These are phyloP conservation scores for Castor canadensis DNA, from an alignment of 2,113 vertebrate genomes.

Conservation along the genomic window DNA sequence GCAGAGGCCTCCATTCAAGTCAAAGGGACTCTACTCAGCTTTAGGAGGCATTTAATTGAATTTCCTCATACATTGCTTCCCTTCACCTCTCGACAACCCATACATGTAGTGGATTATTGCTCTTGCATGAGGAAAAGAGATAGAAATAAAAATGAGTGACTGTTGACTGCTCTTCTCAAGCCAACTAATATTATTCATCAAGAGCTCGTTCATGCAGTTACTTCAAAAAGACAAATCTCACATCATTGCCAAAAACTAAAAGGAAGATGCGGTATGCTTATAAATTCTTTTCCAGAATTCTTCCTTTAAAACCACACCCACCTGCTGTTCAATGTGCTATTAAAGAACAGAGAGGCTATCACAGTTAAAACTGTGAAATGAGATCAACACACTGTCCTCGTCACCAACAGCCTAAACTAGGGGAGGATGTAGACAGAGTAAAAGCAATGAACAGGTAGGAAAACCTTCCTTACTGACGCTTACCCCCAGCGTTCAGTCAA, in stretches of 20 bases:
- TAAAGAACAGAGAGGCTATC: neutral
- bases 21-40: neutral
- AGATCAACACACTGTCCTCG: neutral
- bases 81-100: neutral
- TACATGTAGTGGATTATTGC: neutral
- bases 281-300: neutral
- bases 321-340: neutral
- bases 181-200: neutral
- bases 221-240: conserved; percentile 23
- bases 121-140: neutral
- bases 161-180: neutral
- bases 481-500: neutral
- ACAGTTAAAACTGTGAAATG: neutral
- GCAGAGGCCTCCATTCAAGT: neutral
- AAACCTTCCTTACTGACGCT: neutral
- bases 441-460: no score
- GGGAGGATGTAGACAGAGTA: no score
- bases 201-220: neutral
- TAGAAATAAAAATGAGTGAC: neutral
- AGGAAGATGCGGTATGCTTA: neutral
- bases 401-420: fast-evolving
- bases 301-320: neutral
- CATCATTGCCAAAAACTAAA: neutral
- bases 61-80: neutral
- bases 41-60: neutral